Base-by-base conservation (phyloP, 2,113 vertebrate genomes). In the Boulengeromyrus knoepffleri region DNA sequence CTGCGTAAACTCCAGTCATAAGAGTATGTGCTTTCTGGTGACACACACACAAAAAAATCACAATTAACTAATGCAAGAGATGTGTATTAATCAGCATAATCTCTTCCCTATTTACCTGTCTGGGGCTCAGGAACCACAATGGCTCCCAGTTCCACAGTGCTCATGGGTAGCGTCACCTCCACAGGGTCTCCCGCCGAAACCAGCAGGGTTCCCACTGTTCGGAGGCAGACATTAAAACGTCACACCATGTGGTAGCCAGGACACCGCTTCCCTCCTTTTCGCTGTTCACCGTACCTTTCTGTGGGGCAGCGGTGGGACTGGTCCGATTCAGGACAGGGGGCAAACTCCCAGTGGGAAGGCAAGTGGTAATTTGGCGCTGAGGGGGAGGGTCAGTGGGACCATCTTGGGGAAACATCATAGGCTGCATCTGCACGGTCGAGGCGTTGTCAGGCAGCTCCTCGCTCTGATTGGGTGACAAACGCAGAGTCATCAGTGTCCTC, bases 1-100 rank as follows among this genome's bases (percentile, higher is more conserved):
- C 91, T 95, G 74, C 96, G 91, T 90, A 96, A 94, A 90, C 93
- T 96, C 97, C 97, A 97, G 50, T 96, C 94, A 89, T 95, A 97
- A 36, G 49, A 93, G 89, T 96, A 97, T 88, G 92, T 90, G 91
- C 92, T 91, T 92, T 96, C 97, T 97, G 92, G 88, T 90, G 77
- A 36, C 10, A 53, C 49, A 86, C 0, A 47, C 2, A 53, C 31
- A 77, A 27, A 47, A 77, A 89, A 53, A 47, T 83, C 45, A n/a
- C 46, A 85, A 31, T 46, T 27, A 49, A 13, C 2, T 86, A 50
- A 70, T 13, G 62, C 9, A 52, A 86, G n/a, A 31, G n/a, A 50
- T 0, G 15, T 47, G 42, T 3, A 85, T 85, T 45, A 85, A 46
- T 46, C 31, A 80, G 36, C 36, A 39, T 42, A 5, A 80, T 39